Evolutionary conservation across 2,888 invertebrate species (phyloP), one percentile per base, ranked within the genome.

Genomic region (Drosophila fungiperda): DNA sequence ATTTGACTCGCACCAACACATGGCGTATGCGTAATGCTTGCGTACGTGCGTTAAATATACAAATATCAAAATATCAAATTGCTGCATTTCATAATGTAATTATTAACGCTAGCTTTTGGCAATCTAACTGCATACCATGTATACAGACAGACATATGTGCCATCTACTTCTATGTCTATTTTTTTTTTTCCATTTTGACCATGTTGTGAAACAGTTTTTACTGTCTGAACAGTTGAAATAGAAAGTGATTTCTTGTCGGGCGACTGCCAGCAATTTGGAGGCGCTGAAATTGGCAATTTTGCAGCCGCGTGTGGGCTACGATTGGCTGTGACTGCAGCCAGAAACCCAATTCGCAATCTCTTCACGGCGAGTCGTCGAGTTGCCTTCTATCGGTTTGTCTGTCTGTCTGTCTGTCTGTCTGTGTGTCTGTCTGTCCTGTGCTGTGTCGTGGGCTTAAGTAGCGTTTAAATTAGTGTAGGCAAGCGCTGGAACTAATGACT

Each of bases 401-500:
- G 26, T 49, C 38, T 5, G 26, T 52, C 59, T 57, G 70, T 59
- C 65, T 53, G 33, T 23, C 26, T 26, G 26, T 26, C 1, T 26
- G 26, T 26, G 2, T 23, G 23, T 23, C 23, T 23, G 23, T 23
- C 26, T 26, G 33, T 52, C 20, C 68, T 68, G 72, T 70, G 38
- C 68, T 23, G 29, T 29, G 75, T 58, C 76, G 78, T 68, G 75
- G 73, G 75, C 77, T 49, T 64, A 84, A 79, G 89, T 86, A 83
- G 85, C 84, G 73, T 63, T 78, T 70, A 76, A 84, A 83, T 89
- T 89, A 87, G 79, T 83, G 79, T 80, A 76, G 85, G 77, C 90
- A 89, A 85, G 80, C 79, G 73, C 83, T 87, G 89, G 89, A 90
- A 89, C 89, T 90, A 90, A 89, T 89, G 83, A 73, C 79, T 69